Evolutionary conservation across 1,140 invertebrate species (phyloP), one percentile per base, ranked within the genome.

Genomic region (Andrena cerasifolii): DNA sequence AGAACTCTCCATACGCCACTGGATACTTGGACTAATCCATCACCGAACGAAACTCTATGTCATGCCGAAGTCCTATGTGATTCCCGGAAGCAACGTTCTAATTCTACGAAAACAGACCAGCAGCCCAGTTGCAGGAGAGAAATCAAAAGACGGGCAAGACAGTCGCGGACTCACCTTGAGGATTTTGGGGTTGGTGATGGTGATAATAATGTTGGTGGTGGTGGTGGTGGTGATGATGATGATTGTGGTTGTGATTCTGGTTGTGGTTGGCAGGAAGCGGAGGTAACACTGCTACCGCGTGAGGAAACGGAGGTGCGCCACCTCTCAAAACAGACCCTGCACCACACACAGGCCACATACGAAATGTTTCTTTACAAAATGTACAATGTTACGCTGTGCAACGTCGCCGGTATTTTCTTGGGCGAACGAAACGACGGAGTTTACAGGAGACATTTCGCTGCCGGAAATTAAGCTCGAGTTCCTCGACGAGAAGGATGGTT

Each of bases 201-300:
- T 89, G 86, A 87, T 90, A 80, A 82, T 94, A 93, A 74, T 89
- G 83, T 68, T 89, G 82, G 83, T 91, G 68, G 87, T 91, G 82
- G 58, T 85, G 88, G 88, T 89, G 81, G 49, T 88, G 86, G 61
- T 89, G 87, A 74, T 88, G 83, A 36, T 88, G 88, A 83, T 89
- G 87, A 80, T 89, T 89, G 82, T 92, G 89, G 82, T 88, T 88
- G 82, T 91, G 90, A 86, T 89, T 89, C 84, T 91, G 89, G 85
- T 86, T 78, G 80, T 84, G 74, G 79, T 85, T 84, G 78, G 79
- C 90, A 88, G 93, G 94, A 90, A 95, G 92, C 90, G 94, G 94
- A 90, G 94, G 94, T 91, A 95, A 93, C 86, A 95, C 94, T 90
- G 94, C 93, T 89, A 95, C 94, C 91, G 94, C 94, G 91, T 94